A percentile compares a stretch with the other conserved stretches of the same genome.
Evolutionary conservation across 2,888 invertebrate genomes (phyloP).

Genomic region (Pammene fasciana): DNA sequence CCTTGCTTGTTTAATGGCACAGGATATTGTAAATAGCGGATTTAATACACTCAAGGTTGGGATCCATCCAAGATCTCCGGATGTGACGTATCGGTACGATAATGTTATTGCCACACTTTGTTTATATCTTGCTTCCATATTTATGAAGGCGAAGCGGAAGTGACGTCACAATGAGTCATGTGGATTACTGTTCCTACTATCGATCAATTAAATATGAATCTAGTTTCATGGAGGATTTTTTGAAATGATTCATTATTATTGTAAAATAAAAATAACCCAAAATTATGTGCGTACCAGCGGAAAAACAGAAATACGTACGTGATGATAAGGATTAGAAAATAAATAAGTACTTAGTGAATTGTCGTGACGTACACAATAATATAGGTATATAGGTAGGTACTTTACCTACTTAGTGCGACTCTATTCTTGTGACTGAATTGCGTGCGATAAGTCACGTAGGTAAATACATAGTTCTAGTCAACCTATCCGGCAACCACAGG

Average conservation of each 20-base stretch:
- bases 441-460: too few species aligned
- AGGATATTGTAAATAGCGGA: constrained; percentile 5
- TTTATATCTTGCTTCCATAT: constrained; percentile 30
- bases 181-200: background rate
- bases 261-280: background rate
- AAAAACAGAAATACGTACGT: background rate
- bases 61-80: constrained; percentile 20
- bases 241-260: background rate
- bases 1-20: background rate
- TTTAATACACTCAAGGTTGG: constrained; percentile 19
- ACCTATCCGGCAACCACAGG: too few species aligned
- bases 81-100: constrained; percentile 23
- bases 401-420: too few species aligned
- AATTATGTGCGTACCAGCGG: background rate
- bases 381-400: too few species aligned
- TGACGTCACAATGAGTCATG: constrained; percentile 18
- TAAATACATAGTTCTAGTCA: too few species aligned
- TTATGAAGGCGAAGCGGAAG: constrained; percentile 25
- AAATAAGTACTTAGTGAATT: too few species aligned
- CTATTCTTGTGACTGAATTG: too few species aligned
- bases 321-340: too few species aligned
- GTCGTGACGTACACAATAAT: too few species aligned
- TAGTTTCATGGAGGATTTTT: background rate
- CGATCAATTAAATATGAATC: background rate
- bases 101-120: constrained; percentile 19